Evolutionary conservation across 2,888 invertebrate genomes (phyloP), one percentile per base, ranked within the genome.

Genomic region (Leptogaster cylindrica): DNA sequence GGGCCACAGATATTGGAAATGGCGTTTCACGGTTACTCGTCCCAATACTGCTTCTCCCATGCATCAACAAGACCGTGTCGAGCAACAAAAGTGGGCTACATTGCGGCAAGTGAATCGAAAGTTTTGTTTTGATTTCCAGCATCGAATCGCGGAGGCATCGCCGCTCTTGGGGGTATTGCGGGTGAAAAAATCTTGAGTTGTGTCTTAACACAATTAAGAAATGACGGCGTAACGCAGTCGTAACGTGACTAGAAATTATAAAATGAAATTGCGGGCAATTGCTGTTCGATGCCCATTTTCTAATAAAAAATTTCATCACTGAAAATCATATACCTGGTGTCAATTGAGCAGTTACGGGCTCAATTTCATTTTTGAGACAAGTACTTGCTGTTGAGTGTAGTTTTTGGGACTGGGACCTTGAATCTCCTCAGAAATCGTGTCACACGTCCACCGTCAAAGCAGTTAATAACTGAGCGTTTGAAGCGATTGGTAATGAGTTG

Each of bases 141-240:
- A 55, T 55, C 55, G 33, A 52, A 31, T 28, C 3, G 23, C 14
- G 12, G 16, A 3, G 31, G 46, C 46, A n/a, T 20, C 20, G 28
- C 36, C 23, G 12, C 36, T 20, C 55, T 39, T 23, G 16, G 23
- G 23, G 23, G 36, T 39, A 36, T 36, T 55, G 33, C 28, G 12
- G 39, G 39, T 36, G 36, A 55, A 55, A 33, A 55, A 36, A 36
- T 55, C 55, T 36, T 23, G 36, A 23, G 23, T 23, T 55, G 55
- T 55, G 39, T 55, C 55, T 55, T 55, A 55, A 55, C 55, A 55
- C 39, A 33, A 55, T 55, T 55, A 55, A 55, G 55, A 55, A 55
- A 55, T 55, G 36, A 55, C 55, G 36, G 39, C 55, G 55, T 55
- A 55, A 55, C 55, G 39, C 31, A 36, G 36, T 16, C 55, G 23